A percentile compares a stretch with the other conserved stretches of the same genome.
phyloP scores from a whole-genome alignment of 2,113 vertebrate genomes.

The Stegostoma tigrinum region DNA sequence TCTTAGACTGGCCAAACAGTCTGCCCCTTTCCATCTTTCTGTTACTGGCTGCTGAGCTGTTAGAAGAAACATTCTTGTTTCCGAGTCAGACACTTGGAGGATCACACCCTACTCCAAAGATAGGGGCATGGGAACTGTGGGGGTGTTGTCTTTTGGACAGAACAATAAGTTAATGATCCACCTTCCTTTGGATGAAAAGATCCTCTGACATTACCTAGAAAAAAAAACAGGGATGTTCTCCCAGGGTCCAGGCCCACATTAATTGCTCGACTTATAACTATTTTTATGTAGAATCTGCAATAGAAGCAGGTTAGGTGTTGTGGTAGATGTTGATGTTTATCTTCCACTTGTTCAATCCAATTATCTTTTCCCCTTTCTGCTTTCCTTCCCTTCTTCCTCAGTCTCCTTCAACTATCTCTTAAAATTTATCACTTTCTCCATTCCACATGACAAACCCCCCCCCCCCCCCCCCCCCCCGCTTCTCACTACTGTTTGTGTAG shows the following conservation, averaged over 20 bases:
- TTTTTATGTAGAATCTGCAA: background rate
- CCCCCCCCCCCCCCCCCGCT: too few species aligned
- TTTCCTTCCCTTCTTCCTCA: too few species aligned
- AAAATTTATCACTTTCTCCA: too few species aligned
- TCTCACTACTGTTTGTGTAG: too few species aligned
- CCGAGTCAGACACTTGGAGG: too few species aligned
- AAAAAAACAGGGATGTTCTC: background rate
- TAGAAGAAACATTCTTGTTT: background rate
- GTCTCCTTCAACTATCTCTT: too few species aligned
- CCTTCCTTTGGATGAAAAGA: background rate
- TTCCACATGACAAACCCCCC: too few species aligned
- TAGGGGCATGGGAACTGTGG: background rate
- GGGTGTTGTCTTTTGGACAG: background rate
- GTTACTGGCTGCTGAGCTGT: background rate
- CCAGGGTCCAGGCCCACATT: background rate
- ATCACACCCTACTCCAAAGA: background rate
- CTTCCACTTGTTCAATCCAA: too few species aligned
- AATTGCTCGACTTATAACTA: background rate
- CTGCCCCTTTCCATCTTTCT: background rate
- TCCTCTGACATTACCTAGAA: background rate
- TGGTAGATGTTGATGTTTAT: too few species aligned
- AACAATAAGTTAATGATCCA: background rate
- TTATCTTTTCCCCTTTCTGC: too few species aligned
- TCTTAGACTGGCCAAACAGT: background rate
- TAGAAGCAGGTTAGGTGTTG: too few species aligned